A percentile compares a stretch with the other conserved stretches of the same genome.
Evolutionary conservation across 2,113 vertebrate species (phyloP).

Genomic region (Phodopus roborovskii): DNA sequence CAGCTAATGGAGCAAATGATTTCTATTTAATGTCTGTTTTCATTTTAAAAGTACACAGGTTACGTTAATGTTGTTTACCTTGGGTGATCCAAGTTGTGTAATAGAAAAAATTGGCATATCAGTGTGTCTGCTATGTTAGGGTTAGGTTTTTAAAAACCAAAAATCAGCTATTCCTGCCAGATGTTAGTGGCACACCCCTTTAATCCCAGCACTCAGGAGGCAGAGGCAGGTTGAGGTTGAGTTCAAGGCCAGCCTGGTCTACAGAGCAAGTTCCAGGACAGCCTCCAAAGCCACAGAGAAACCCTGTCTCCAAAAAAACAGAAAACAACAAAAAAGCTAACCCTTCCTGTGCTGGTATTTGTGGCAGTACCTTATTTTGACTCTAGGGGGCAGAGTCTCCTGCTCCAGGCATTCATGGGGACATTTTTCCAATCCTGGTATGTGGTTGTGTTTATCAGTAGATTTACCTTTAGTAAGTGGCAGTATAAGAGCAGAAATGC

Average conservation of each 20-base stretch:
- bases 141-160: neutral
- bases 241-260: too few relatives aligned
- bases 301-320: too few relatives aligned
- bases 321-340: too few relatives aligned
- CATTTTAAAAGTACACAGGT: conserved; percentile 27
- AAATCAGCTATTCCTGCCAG: neutral
- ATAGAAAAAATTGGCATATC: neutral
- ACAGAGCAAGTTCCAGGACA: too few relatives aligned
- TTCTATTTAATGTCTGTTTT: neutral
- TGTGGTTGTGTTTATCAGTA: conserved; percentile 34
- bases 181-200: too few relatives aligned
- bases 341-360: neutral
- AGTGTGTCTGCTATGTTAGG: neutral
- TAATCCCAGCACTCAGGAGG: too few relatives aligned
- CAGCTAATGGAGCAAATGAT: neutral
- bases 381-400: conserved; percentile 66
- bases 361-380: neutral
- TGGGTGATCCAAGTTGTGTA: neutral
- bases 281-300: too few relatives aligned
- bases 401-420: neutral
- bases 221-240: too few relatives aligned
- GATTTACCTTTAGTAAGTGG: neutral
- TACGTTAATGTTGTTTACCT: conserved; percentile 28
- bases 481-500: conserved; percentile 43
- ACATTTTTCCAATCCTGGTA: conserved; percentile 22